Evolutionary conservation across 2,888 invertebrate species (phyloP).

Genomic region (Pimpla rufipes): DNA sequence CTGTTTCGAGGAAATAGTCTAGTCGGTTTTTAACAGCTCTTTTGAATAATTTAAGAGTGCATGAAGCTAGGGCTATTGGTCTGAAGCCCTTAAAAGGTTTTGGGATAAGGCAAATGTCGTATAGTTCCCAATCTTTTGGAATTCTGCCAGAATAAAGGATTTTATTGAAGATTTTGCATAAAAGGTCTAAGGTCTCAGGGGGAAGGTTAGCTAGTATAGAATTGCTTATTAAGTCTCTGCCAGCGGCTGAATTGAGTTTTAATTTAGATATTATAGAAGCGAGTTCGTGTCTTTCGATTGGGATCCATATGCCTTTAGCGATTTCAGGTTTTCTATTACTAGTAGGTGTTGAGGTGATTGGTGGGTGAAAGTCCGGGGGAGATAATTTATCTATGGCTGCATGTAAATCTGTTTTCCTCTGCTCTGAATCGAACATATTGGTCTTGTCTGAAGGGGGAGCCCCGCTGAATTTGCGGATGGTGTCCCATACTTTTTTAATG

Average conservation of each 20-base stretch:
- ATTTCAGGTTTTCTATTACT: neutral
- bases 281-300: neutral
- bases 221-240: conserved; percentile 9
- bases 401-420: neutral
- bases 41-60: conserved; percentile 20
- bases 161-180: conserved; percentile 3
- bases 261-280: neutral
- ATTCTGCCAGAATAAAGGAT: conserved; percentile 2
- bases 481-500: neutral
- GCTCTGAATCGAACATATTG: neutral
- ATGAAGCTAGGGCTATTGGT: conserved; percentile 5
- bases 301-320: conserved; percentile 24
- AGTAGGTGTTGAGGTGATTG: neutral
- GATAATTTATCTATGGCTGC: neutral
- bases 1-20: conserved; percentile 28
- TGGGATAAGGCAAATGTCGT: conserved; percentile 46
- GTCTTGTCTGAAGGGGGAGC: neutral
- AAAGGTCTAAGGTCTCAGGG: neutral
- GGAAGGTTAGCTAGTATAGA: neutral
- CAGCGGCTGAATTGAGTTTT: conserved; percentile 12
- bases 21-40: conserved; percentile 8
- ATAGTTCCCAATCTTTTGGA: conserved; percentile 5
- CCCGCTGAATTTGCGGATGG: neutral
- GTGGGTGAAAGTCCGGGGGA: neutral
- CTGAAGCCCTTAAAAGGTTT: neutral